These are phyloP conservation scores for Thunnus thynnus DNA, from an alignment of 2,113 vertebrate species.

Conservation along the genomic window DNA sequence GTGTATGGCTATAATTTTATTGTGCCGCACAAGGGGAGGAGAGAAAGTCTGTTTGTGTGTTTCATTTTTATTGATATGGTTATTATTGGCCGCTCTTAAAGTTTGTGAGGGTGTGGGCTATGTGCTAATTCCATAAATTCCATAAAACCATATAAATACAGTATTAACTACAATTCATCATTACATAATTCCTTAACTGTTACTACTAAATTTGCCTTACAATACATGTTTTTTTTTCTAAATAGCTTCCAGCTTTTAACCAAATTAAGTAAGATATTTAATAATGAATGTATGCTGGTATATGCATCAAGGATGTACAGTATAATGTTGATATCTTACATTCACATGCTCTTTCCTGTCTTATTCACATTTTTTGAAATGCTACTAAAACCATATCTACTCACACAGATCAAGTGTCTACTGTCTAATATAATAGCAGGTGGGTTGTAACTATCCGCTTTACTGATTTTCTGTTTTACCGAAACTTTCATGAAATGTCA, in stretches of 20 bases:
- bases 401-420: neutral
- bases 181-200: neutral
- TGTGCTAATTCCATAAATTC: neutral
- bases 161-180: neutral
- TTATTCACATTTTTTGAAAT: neutral
- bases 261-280: neutral
- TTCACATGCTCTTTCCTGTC: neutral
- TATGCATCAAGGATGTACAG: neutral
- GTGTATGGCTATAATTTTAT: slow-evolving; percentile 6
- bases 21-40: slow-evolving; percentile 9
- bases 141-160: neutral
- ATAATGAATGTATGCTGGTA: neutral
- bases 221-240: slow-evolving; percentile 3
- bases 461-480: neutral
- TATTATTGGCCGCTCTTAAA: slow-evolving; percentile 2
- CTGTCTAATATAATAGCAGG: neutral
- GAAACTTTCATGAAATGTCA: slow-evolving; percentile 3
- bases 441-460: neutral
- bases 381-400: neutral
- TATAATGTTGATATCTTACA: neutral
- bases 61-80: neutral
- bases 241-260: slow-evolving; percentile 7
- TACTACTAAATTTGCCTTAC: neutral
- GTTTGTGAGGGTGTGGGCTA: neutral
- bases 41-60: slow-evolving; percentile 3